These are phyloP conservation scores for Myiagra hebetior DNA, from an alignment of 2,113 vertebrate species.

Conservation along the genomic window DNA sequence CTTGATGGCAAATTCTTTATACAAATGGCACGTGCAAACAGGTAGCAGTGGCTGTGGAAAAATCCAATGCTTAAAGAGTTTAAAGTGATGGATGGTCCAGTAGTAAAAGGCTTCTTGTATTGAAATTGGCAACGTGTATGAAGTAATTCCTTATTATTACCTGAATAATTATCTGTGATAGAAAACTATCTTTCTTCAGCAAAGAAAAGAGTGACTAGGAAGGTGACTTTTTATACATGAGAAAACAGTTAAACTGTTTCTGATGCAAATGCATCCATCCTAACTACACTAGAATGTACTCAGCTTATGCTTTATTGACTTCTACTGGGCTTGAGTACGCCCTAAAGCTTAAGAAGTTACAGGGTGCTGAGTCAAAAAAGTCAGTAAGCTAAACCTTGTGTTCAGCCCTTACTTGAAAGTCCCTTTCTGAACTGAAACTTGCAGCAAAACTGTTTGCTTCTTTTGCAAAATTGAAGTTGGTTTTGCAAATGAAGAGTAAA, in stretches of 20 bases:
- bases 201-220: neutral
- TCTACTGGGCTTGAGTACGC: neutral
- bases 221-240: neutral
- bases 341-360: neutral
- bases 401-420: neutral
- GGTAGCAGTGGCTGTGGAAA: neutral
- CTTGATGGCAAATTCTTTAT: neutral
- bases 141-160: neutral
- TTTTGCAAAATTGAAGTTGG: neutral
- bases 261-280: neutral
- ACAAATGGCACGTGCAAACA: neutral
- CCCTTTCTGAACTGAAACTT: neutral
- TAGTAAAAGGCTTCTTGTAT: neutral
- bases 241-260: neutral
- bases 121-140: neutral
- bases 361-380: neutral
- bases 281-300: neutral
- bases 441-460: neutral
- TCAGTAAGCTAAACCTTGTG: neutral
- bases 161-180: neutral
- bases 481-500: neutral
- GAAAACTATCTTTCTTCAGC: neutral
- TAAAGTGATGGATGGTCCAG: neutral
- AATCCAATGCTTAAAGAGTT: neutral
- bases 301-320: neutral